Evolutionary conservation across 2,113 vertebrate genomes (phyloP).

Genomic region (Pampusana beccarii): DNA sequence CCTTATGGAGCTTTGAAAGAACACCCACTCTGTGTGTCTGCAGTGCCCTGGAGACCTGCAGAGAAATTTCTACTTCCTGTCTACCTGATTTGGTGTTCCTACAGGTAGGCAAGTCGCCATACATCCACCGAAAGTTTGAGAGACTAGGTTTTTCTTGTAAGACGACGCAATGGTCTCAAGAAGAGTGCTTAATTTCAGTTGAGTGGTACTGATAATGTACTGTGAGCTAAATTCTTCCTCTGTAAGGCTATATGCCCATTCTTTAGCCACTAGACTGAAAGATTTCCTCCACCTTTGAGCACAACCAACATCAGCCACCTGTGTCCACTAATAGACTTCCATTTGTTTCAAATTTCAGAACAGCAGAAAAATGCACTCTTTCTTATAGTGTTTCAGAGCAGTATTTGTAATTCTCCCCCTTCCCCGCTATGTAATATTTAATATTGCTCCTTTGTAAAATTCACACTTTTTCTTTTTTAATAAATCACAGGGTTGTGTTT

Average conservation of each 20-base stretch:
- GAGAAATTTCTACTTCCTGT: neutral
- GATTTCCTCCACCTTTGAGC: slow-evolving; percentile 30
- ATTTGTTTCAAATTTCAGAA: neutral
- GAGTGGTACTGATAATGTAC: neutral
- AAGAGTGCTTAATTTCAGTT: neutral
- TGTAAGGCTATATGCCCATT: neutral
- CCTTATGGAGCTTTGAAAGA: neutral
- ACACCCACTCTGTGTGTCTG: neutral
- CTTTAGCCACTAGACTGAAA: neutral
- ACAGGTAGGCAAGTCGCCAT: neutral
- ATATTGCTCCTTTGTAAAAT: neutral
- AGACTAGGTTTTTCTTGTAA: neutral
- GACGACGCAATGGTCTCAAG: neutral
- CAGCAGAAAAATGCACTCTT: neutral
- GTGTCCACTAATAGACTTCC: neutral
- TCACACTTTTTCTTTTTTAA: neutral
- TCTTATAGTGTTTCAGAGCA: neutral
- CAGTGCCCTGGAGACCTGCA: neutral
- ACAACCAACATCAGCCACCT: neutral
- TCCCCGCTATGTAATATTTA: neutral
- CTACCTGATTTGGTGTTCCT: neutral
- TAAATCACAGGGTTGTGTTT: neutral
- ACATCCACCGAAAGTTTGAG: neutral
- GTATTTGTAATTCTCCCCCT: neutral
- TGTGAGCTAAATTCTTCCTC: neutral